These are phyloP conservation scores for Callyntrura sp. DNA, from an alignment of 2,888 invertebrate species.

Conservation along the genomic window DNA sequence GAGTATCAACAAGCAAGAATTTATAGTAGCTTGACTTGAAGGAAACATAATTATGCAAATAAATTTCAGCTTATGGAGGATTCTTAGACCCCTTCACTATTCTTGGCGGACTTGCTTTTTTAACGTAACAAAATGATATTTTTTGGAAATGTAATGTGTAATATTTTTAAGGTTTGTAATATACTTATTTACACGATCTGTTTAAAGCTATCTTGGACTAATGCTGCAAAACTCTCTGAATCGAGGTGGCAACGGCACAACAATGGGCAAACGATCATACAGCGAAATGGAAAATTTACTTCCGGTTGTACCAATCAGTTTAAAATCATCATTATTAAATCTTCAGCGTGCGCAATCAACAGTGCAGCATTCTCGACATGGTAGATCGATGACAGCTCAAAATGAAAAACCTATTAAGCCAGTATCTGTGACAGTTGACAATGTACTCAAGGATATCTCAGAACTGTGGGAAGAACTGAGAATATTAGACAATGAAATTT, in stretches of 20 bases:
- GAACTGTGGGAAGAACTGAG: slow-evolving; percentile 59
- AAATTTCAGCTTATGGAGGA: slow-evolving; percentile 70
- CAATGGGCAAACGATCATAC: not conserved
- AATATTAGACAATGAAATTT: not conserved
- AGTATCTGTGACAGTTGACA: slow-evolving; percentile 40
- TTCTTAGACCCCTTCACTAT: slow-evolving; percentile 83
- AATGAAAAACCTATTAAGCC: not conserved
- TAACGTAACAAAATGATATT: slow-evolving; percentile 71
- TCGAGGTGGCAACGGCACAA: slow-evolving; percentile 12
- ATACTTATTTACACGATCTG: not conserved
- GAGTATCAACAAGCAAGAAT: not conserved
- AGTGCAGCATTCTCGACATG: not conserved
- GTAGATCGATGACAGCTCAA: not conserved
- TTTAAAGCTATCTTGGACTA: slow-evolving; percentile 80
- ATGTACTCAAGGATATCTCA: slow-evolving; percentile 44
- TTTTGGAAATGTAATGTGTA: not conserved
- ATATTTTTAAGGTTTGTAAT: not conserved
- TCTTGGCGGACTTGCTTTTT: slow-evolving; percentile 83
- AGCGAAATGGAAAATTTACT: not conserved
- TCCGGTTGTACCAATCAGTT: slow-evolving; percentile 62
- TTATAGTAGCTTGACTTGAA: not conserved
- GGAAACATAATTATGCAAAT: slow-evolving; percentile 4
- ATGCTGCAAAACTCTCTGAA: slow-evolving; percentile 81
- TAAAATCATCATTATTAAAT: not conserved
- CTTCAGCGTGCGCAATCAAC: not conserved